These are phyloP conservation scores for Chiloscyllium punctatum DNA, from an alignment of 2,797 vertebrate species.

Conservation along the genomic window DNA sequence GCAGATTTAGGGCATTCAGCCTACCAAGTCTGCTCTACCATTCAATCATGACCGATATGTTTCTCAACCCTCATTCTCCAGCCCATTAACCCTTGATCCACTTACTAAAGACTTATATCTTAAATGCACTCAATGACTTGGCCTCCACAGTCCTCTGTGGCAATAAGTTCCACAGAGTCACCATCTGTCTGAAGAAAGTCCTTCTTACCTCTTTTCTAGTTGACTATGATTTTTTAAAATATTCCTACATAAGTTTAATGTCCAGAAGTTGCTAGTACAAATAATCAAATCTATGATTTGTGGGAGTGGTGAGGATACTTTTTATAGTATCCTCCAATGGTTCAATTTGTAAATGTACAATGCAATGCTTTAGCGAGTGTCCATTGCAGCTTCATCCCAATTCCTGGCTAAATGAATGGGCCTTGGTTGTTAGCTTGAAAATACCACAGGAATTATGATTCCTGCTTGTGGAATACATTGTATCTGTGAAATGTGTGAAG, in stretches of 20 bases:
- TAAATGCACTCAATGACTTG: too few relatives aligned
- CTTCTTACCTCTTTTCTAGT: too few relatives aligned
- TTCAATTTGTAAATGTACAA: neutral
- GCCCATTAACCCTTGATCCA: too few relatives aligned
- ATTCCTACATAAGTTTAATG: neutral
- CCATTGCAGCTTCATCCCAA: neutral
- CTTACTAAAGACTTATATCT: too few relatives aligned
- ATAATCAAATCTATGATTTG: neutral
- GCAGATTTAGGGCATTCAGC: too few relatives aligned
- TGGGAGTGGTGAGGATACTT: neutral
- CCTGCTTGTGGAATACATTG: neutral
- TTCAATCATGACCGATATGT: too few relatives aligned
- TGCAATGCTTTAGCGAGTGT: neutral
- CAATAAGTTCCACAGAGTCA: too few relatives aligned
- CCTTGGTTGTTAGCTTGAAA: neutral
- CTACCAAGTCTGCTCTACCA: too few relatives aligned
- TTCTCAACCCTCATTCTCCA: too few relatives aligned
- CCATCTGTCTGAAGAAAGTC: too few relatives aligned
- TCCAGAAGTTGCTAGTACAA: neutral
- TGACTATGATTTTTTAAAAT: neutral
- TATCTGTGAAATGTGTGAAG: neutral
- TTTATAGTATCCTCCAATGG: neutral
- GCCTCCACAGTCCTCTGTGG: too few relatives aligned
- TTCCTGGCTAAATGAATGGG: neutral
- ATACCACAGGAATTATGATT: neutral